phyloP scores from a whole-genome alignment of 2,113 vertebrate genomes.

The Odontesthes bonariensis region DNA sequence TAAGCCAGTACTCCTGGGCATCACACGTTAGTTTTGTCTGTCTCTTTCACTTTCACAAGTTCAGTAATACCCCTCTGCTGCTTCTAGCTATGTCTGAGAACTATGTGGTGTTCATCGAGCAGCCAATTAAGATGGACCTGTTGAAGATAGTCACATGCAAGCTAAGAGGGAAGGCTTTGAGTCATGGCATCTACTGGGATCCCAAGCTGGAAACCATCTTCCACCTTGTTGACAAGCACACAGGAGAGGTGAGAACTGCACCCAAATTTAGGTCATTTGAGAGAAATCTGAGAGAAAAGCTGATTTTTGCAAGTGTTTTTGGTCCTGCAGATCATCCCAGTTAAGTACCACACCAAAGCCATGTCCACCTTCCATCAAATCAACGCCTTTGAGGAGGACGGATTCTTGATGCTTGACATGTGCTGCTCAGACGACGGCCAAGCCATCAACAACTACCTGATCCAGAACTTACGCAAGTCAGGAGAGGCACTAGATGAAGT shows the following conservation, averaged over 20 bases:
- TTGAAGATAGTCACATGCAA: slow-evolving; percentile 88
- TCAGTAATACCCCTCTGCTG: background rate
- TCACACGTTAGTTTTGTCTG: background rate
- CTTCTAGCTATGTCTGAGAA: slow-evolving; percentile 92
- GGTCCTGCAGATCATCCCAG: slow-evolving; percentile 82
- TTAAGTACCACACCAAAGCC: slow-evolving; percentile 84
- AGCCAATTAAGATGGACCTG: slow-evolving; percentile 91
- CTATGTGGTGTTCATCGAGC: slow-evolving; percentile 94
- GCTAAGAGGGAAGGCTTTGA: slow-evolving; percentile 82
- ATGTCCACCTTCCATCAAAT: slow-evolving; percentile 92
- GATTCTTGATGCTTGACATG: slow-evolving; percentile 90
- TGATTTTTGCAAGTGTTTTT: background rate
- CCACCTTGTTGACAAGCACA: slow-evolving; percentile 89
- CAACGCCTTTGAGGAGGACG: slow-evolving; percentile 92
- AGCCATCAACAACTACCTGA: slow-evolving; percentile 81
- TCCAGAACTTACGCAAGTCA: slow-evolving; percentile 89
- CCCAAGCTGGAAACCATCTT: slow-evolving; percentile 89
- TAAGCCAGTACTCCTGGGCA: slow-evolving; percentile 52
- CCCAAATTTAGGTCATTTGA: background rate
- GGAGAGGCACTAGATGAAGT: slow-evolving; percentile 90
- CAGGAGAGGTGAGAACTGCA: slow-evolving; percentile 84
- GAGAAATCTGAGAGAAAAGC: background rate
- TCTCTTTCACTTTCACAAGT: background rate
- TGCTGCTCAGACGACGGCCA: slow-evolving; percentile 89
- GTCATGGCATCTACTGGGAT: slow-evolving; percentile 90